Conservation (phyloP, 2,888 invertebrate genomes). For the Ommatoiulus sabulosus region DNA sequence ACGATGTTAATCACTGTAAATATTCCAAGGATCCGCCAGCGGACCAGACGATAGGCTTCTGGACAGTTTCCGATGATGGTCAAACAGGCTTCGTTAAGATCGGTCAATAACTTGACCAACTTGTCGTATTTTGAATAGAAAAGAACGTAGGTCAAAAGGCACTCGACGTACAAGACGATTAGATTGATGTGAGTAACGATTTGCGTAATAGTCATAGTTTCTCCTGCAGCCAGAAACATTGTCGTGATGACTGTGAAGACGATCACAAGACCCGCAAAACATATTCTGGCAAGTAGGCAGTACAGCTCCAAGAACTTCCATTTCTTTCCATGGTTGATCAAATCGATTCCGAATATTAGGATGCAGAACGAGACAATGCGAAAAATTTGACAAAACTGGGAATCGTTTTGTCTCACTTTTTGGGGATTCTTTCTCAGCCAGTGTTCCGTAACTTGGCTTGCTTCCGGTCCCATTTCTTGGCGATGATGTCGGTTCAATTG, state of each 20-base stretch:
- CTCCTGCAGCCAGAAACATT: not conserved
- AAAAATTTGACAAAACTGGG: not conserved
- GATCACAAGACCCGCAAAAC: not conserved
- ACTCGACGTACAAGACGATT: not conserved
- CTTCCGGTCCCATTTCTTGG: constrained; percentile 2
- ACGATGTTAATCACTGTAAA: not conserved
- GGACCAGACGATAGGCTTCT: not conserved
- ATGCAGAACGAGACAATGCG: not conserved
- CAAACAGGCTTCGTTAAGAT: not conserved
- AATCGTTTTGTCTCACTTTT: too few relatives aligned
- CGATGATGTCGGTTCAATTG: too few relatives aligned
- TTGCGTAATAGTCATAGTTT: not conserved
- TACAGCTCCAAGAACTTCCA: not conserved
- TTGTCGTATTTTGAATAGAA: not conserved
- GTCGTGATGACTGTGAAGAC: not conserved
- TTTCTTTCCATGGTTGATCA: not conserved
- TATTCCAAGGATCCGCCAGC: not conserved
- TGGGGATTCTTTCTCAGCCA: not conserved
- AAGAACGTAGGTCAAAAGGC: not conserved
- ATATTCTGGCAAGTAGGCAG: not conserved
- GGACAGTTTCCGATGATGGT: not conserved
- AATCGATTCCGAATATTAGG: not conserved
- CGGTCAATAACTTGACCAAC: not conserved
- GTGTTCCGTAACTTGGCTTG: not conserved
- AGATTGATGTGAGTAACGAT: not conserved